A percentile compares a stretch with the other conserved stretches of the same genome.
Evolutionary conservation across 2,888 invertebrate species (phyloP).

Genomic region (Harmothoe impar): DNA sequence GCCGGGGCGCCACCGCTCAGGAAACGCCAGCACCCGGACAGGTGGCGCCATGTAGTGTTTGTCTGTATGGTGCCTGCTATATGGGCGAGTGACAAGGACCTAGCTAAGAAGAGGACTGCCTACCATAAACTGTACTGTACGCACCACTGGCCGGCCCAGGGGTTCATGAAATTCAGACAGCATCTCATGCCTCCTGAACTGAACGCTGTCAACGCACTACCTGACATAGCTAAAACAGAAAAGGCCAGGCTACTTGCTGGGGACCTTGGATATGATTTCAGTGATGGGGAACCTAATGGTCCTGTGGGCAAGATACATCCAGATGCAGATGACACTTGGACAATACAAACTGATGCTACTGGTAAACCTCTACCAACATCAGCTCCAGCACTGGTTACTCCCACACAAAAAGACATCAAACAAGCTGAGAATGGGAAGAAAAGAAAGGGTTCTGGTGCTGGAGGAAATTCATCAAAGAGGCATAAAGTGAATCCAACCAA

Average conservation of each 20-base stretch:
- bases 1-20: conserved; percentile 76
- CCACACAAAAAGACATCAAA: too few relatives aligned
- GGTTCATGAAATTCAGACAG: conserved; percentile 68
- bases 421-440: too few relatives aligned
- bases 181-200: not conserved
- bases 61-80: conserved; percentile 78
- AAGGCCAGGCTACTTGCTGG: conserved; percentile 69
- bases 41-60: conserved; percentile 78
- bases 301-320: too few relatives aligned
- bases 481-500: too few relatives aligned
- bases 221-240: conserved; percentile 71
- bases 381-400: too few relatives aligned
- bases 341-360: too few relatives aligned
- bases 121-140: conserved; percentile 73
- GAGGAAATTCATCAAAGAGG: too few relatives aligned
- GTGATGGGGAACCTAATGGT: conserved; percentile 66
- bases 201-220: conserved; percentile 68
- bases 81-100: conserved; percentile 75
- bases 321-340: too few relatives aligned
- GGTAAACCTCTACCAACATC: too few relatives aligned
- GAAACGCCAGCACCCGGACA: conserved; percentile 73
- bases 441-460: too few relatives aligned
- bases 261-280: conserved; percentile 64
- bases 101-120: conserved; percentile 73
- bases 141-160: conserved; percentile 77